These are phyloP conservation scores for Papilio machaon DNA, from an alignment of 1,140 invertebrate genomes.

Conservation along the genomic window DNA sequence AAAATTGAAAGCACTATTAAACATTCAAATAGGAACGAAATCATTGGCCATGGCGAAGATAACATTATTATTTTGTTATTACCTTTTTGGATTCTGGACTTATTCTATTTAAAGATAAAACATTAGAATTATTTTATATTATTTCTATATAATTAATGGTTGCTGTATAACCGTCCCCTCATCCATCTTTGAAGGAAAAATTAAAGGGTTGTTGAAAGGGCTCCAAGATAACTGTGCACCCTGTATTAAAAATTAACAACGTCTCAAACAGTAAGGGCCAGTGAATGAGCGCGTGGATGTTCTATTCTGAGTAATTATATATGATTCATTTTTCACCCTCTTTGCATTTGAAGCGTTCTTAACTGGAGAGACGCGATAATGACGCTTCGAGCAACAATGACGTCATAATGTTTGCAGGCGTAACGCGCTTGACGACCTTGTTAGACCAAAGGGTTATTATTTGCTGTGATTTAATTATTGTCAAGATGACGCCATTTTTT, in stretches of 20 bases:
- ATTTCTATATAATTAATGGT: too few species aligned
- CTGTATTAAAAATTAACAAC: neutral
- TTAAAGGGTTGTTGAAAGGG: too few species aligned
- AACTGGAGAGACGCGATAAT: conserved; percentile 53
- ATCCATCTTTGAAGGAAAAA: too few species aligned
- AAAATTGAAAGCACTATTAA: neutral
- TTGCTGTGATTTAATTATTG: conserved; percentile 12
- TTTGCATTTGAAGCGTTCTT: conserved; percentile 58
- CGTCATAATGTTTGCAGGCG: conserved; percentile 53
- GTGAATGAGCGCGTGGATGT: neutral
- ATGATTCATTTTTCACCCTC: conserved; percentile 57
- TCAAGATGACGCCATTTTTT: neutral
- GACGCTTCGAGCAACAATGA: conserved; percentile 61
- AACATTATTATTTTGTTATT: too few species aligned
- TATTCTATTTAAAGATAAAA: too few species aligned
- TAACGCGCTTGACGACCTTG: conserved; percentile 51
- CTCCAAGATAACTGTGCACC: neutral
- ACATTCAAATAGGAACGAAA: neutral
- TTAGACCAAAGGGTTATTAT: conserved; percentile 38
- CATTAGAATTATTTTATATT: too few species aligned
- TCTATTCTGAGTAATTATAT: conserved; percentile 33
- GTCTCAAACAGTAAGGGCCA: neutral
- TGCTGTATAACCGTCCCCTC: too few species aligned
- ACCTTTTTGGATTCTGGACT: too few species aligned
- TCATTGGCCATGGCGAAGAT: too few species aligned